phyloP scores from a whole-genome alignment of 1,140 invertebrate species.

The Plectrocnemia conspersa region DNA sequence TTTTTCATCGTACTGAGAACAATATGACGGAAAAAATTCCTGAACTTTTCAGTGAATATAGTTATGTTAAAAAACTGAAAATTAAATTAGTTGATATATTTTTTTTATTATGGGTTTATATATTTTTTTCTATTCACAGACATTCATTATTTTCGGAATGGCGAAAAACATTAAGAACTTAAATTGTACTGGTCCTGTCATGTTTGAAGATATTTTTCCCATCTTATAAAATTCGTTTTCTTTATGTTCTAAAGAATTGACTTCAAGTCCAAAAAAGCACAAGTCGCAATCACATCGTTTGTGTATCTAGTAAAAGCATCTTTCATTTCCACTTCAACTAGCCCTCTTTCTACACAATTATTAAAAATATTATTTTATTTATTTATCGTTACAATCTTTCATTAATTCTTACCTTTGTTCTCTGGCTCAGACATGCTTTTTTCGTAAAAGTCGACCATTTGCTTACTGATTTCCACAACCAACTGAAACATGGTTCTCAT shows the following conservation, averaged over 20 bases:
- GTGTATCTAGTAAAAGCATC: not conserved
- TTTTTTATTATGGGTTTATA: not conserved
- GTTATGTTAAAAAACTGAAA: conserved; percentile 5
- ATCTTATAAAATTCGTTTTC: conserved; percentile 8
- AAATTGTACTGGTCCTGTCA: not conserved
- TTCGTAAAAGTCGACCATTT: conserved; percentile 31
- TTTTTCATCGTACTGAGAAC: conserved; percentile 32
- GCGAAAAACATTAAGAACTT: conserved; percentile 6
- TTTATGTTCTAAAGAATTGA: not conserved
- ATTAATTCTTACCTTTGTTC: conserved; percentile 2
- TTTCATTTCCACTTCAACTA: conserved; percentile 10
- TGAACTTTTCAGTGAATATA: conserved; percentile 10
- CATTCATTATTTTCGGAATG: conserved; percentile 16
- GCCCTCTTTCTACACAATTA: not conserved
- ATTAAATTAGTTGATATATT: not conserved
- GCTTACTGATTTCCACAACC: conserved; percentile 40
- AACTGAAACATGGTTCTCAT: conserved; percentile 48
- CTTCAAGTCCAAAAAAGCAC: conserved; percentile 4
- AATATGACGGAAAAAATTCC: conserved; percentile 35
- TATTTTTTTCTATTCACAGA: conserved; percentile 1
- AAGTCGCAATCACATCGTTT: conserved; percentile 11
- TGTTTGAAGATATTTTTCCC: conserved; percentile 3
- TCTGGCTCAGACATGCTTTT: conserved; percentile 20
- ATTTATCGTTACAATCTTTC: too few species aligned
- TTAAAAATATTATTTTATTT: too few species aligned